phyloP scores from a whole-genome alignment of 2,888 invertebrate genomes.

The Eucera pruinosa region DNA sequence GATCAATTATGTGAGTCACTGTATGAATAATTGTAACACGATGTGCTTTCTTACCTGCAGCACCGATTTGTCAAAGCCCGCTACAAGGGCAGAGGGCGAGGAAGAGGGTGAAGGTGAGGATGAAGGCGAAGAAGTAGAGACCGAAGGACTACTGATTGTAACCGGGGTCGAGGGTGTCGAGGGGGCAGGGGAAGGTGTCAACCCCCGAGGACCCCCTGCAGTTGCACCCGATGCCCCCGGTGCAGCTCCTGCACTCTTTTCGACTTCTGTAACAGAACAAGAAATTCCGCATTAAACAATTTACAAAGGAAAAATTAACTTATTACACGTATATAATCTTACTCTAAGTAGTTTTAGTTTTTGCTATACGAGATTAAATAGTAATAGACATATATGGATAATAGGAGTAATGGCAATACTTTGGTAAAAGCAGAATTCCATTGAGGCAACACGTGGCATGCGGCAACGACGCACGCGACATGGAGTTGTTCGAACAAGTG shows the following conservation, averaged over 20 bases:
- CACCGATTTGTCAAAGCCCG: constrained; percentile 90
- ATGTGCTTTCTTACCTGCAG: constrained; percentile 89
- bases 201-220: constrained; percentile 77
- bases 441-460: too few species aligned
- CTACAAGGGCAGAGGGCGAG: constrained; percentile 86
- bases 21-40: too few species aligned
- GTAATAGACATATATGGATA: too few species aligned
- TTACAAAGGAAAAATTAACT: too few species aligned
- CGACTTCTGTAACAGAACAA: constrained; percentile 77
- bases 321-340: too few species aligned
- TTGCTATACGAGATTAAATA: too few species aligned
- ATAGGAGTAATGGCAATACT: too few species aligned
- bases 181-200: constrained; percentile 78
- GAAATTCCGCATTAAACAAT: constrained; percentile 36
- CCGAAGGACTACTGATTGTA: constrained; percentile 81
- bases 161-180: constrained; percentile 79
- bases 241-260: constrained; percentile 75
- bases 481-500: too few species aligned
- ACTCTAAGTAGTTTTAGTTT: too few species aligned
- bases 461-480: too few species aligned
- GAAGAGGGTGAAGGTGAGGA: constrained; percentile 76
- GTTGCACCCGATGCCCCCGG: constrained; percentile 76
- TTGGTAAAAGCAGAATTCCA: too few species aligned
- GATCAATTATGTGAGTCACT: too few species aligned
- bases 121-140: constrained; percentile 76